Evolutionary conservation across 2,797 vertebrate species (phyloP).

Genomic region (Galago senegalensis): DNA sequence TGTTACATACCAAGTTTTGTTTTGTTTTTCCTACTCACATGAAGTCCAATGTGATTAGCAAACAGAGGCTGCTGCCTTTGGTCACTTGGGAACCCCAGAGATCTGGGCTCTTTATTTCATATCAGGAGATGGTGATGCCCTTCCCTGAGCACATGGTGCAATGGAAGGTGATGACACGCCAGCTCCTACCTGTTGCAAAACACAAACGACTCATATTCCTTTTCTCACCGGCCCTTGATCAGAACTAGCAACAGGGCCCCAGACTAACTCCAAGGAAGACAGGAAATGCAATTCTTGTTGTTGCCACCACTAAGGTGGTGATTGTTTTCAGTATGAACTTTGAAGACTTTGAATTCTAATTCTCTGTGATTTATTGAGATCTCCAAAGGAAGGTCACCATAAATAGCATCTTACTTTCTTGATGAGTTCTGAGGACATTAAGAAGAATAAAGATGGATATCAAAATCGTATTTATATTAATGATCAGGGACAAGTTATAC

Average conservation of each 20-base stretch:
- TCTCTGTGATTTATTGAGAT: neutral
- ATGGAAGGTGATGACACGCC: neutral
- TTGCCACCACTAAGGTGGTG: neutral
- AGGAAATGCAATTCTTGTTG: neutral
- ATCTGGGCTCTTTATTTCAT: neutral
- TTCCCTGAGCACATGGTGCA: rapidly evolving
- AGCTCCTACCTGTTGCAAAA: neutral
- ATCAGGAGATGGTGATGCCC: neutral
- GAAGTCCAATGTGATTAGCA: neutral
- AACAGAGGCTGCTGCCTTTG: neutral
- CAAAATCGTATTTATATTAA: neutral
- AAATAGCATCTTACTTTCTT: neutral
- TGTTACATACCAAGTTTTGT: neutral
- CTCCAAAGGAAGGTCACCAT: neutral
- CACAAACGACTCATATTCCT: neutral
- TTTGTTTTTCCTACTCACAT: neutral
- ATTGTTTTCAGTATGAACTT: neutral
- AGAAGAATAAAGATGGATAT: neutral
- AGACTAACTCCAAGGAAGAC: neutral
- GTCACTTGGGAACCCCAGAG: neutral
- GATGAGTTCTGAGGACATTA: neutral
- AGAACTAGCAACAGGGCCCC: neutral
- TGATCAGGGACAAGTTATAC: neutral
- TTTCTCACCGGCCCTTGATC: neutral
- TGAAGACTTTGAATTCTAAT: constrained; percentile 3